A percentile compares a stretch with the other conserved stretches of the same genome.
Conservation (phyloP, 2,797 vertebrate species). For the Delichon dasypus region DNA sequence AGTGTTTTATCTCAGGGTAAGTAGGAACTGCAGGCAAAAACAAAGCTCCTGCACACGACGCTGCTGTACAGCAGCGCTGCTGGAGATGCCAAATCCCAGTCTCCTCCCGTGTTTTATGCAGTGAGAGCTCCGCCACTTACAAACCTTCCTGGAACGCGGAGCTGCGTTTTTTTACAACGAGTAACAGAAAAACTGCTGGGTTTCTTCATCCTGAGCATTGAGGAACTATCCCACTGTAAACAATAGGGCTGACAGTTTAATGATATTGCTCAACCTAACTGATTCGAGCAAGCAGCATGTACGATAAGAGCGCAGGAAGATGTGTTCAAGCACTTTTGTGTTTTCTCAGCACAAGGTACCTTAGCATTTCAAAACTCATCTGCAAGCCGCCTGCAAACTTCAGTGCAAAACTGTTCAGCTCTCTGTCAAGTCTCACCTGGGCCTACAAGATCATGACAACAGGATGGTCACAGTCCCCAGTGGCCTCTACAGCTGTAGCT, state of each 20-base stretch:
- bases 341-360: neutral
- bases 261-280: constrained; percentile 5
- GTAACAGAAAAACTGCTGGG: constrained; percentile 20
- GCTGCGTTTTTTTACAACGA: neutral
- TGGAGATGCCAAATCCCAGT: constrained; percentile 15
- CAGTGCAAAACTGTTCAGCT: neutral
- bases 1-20: constrained; percentile 11
- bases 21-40: constrained; percentile 10
- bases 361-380: neutral
- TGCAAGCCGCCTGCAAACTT: neutral
- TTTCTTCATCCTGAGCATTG: constrained; percentile 9
- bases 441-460: neutral
- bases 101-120: constrained; percentile 9
- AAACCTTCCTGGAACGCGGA: neutral
- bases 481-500: neutral
- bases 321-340: neutral
- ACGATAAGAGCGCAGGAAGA: neutral
- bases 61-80: neutral
- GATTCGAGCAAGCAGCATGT: neutral
- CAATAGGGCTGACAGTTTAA: constrained; percentile 1
- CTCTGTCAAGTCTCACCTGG: neutral
- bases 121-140: neutral
- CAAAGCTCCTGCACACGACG: constrained; percentile 11
- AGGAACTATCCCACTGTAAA: constrained; percentile 15
- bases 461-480: neutral